phyloP scores from a whole-genome alignment of 2,888 invertebrate genomes.

The Euclidia mi region DNA sequence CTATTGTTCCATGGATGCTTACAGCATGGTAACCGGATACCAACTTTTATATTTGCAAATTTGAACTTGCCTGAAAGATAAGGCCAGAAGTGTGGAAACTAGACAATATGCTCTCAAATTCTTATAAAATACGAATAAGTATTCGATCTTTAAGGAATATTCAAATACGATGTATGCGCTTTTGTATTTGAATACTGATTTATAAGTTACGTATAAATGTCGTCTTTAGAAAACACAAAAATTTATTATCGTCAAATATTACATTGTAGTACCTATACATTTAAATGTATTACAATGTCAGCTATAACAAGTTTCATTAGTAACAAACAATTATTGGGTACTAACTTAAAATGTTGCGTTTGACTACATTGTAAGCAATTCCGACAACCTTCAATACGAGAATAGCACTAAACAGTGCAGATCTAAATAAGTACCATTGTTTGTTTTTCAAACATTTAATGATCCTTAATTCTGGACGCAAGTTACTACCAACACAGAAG shows the following conservation, averaged over 20 bases:
- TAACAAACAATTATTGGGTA: not conserved
- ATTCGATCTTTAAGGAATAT: too few relatives aligned
- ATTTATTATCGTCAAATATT: not conserved
- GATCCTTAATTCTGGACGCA: not conserved
- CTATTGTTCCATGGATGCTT: too few relatives aligned
- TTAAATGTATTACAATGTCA: not conserved
- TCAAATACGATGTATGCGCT: too few relatives aligned
- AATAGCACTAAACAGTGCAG: not conserved
- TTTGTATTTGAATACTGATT: too few relatives aligned
- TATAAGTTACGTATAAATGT: too few relatives aligned
- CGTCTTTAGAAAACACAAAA: too few relatives aligned
- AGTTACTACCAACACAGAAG: not conserved
- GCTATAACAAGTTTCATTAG: not conserved
- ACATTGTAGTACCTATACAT: not conserved
- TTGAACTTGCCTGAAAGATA: too few relatives aligned
- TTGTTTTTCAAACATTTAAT: conserved; percentile 3
- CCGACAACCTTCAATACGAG: not conserved
- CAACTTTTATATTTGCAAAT: too few relatives aligned
- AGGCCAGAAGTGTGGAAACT: too few relatives aligned
- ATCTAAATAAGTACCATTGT: not conserved
- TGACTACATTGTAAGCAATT: not conserved
- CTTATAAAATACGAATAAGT: too few relatives aligned
- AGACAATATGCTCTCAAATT: too few relatives aligned
- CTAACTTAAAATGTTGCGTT: conserved; percentile 6
- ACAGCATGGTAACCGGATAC: too few relatives aligned